Conservation (phyloP, 2,113 vertebrate species). For the Rafetus swinhoei region DNA sequence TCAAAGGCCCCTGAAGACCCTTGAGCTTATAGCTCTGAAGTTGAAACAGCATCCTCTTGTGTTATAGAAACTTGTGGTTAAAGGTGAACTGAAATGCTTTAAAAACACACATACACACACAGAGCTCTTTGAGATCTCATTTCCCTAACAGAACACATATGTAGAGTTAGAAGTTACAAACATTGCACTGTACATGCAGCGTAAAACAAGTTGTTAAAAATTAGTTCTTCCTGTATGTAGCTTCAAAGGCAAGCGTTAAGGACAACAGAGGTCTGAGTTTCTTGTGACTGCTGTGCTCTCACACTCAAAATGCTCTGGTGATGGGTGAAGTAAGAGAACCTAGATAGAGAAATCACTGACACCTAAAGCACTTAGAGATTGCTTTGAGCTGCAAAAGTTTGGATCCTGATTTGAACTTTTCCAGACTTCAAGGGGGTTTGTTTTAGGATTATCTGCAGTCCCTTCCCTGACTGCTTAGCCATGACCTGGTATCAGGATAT, state of each 20-base stretch:
- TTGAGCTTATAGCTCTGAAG: constrained; percentile 63
- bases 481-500: constrained; percentile 27
- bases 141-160: not conserved
- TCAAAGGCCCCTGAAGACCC: constrained; percentile 45
- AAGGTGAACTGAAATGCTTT: constrained; percentile 37
- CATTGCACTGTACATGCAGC: not conserved
- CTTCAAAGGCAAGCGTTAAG: not conserved
- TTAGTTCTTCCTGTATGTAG: not conserved
- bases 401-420: constrained; percentile 16
- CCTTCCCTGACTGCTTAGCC: constrained; percentile 70
- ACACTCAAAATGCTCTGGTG: not conserved
- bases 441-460: constrained; percentile 63
- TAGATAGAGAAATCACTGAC: not conserved
- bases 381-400: not conserved
- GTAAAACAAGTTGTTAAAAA: not conserved
- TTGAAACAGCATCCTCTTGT: constrained; percentile 72
- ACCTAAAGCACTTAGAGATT: not conserved
- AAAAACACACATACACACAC: not conserved
- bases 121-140: not conserved
- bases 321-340: not conserved
- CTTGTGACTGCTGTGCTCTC: not conserved
- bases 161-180: not conserved
- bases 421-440: not conserved
- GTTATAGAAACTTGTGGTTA: constrained; percentile 71
- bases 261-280: not conserved